Evolutionary conservation across 2,113 vertebrate species (phyloP), one percentile per base, ranked within the genome.

Genomic region (Oxygymnocypris stewartii): DNA sequence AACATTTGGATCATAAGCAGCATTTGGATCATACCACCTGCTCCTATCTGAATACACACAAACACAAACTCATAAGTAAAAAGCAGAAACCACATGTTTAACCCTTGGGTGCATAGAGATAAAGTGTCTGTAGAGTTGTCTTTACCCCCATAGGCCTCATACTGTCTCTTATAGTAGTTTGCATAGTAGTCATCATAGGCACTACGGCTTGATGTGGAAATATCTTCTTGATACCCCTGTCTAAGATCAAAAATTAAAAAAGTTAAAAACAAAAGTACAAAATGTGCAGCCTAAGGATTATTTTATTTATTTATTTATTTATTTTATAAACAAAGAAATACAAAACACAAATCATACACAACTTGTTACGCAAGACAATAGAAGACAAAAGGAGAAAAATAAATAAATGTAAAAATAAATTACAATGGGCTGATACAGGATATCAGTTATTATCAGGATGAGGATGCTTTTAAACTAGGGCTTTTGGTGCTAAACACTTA

Each of bases 121-220:
- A 51, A 51, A 23, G 7, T 37, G 18, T 47, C 2, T 47, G 63
- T 16, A 42, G 23, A 25, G 40, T 10, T 44, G 44, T 23, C 14
- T 79, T 86, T 93, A 95, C 94, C 95, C 89, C 88, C 89, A 71
- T 95, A 97, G 61, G 84, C 78, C 71, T 97, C 94, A 63, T 96
- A 97, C 0, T 94, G 95, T 86, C 94, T 91, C 23, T 96, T 90
- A 88, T 95, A 94, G 79, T 97, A 98, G 49, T 94, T 94, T 85
- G 95, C 90, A 90, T 97, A 98, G 93, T 97, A 97, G 49, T 96
- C 96, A 49, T 88, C 93, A n/a, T 96, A 96, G 90, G 94, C 95
- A 93, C 94, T 96, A 95, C 94, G 97, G 80, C 95, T 96, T 14
- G 95, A 79, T 92, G 92, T 95, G 25, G 93, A 73, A 79, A 95